Evolutionary conservation across 2,113 vertebrate genomes (phyloP), one percentile per base, ranked within the genome.

Genomic region (Saguinus imperator): DNA sequence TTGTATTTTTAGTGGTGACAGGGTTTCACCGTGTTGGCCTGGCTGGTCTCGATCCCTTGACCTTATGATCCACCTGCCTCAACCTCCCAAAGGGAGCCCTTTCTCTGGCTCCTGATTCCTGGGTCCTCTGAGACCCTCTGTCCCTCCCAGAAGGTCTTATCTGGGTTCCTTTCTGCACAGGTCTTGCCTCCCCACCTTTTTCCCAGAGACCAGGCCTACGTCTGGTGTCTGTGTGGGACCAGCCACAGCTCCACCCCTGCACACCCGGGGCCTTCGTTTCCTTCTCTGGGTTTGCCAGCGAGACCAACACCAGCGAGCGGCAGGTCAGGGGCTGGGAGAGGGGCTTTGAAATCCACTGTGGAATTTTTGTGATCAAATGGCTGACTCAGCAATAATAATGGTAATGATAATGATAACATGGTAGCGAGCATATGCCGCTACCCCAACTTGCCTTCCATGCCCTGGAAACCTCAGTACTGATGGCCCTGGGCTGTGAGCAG

Each of bases 371-470:
- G 8, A 57, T 57, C 64, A 82, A 72, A 70, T 45, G 64, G 37
- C 79, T 57, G 37, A 57, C 20, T 52, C 52, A 52, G 52, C 52
- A 52, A 13, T 17, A 52, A 52, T 52, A 52, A 52, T 17, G 50
- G 50, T 52, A 64, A 79, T 1, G 10, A 61, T 3, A 16, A 77
- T 14, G 32, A 84, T 2, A 16, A 61, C 0, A 66, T 0, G 14
- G 37, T 1, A 57, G 50, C 32, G 68, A n/a, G 21, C 64, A n/a
- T 64, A 29, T 14, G 61, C 12, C 16, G 25, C 37, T 12, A 6
- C 0, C 37, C 50, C 52, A 0, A 1, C 57, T 7, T 55, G 48
- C n/a, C 27, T 43, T 81, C n/a, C 4, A 77, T 32, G 45, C 20
- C 20, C 61, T 8, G 66, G 89, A 35, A 35, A 35, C 20, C 1